Base-by-base conservation (phyloP, 2,797 vertebrate species). In the Darevskia mixta region DNA sequence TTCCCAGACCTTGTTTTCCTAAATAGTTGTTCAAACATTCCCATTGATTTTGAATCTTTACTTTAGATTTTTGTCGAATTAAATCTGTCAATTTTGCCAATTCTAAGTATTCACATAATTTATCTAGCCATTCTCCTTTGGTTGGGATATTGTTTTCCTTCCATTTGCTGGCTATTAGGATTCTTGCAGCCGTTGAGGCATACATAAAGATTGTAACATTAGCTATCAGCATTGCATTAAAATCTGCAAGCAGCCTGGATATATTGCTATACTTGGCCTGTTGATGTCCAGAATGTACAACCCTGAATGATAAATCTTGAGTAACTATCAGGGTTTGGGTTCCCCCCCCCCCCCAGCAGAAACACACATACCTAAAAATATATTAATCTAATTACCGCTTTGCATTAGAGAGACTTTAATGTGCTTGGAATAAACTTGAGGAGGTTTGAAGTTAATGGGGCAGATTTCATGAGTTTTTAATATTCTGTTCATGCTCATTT, bases 381-480 rank as follows among this genome's bases (percentile, higher is more conserved):
- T 55, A 80, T 85, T 45, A 75, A 38, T 80, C 78, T 88, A 55
- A 89, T 89, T 75, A 79, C 55, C 32, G 25, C n/a, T 75, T 80
- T 80, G 61, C 55, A 80, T 88, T 66, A 89, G 41, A 18, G 72
- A 27, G 23, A 25, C 83, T 75, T 85, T 89, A 80, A 75, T 75
- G 85, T 89, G 83, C 83, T 67, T n/a, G 78, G 61, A 49, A 89
- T 89, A 85, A 89, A 85, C 69, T 85, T 7, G 13, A 85, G 83
- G 78, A 89, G 32, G 55, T 35, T 89, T 89, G 71, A 41, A 81
- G 55, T 85, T 88, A 85, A 88, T 88, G 87, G 78, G 27, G 69
- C 87, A 75, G n/a, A 80, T 89, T 85, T 85, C 83, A 89, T 89
- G 87, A 88, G 35, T 66, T 85, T 80, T 88, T 88, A 88, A 88